Evolutionary conservation across 2,113 vertebrate genomes (phyloP).

Genomic region (Engystomops pustulosus): DNA sequence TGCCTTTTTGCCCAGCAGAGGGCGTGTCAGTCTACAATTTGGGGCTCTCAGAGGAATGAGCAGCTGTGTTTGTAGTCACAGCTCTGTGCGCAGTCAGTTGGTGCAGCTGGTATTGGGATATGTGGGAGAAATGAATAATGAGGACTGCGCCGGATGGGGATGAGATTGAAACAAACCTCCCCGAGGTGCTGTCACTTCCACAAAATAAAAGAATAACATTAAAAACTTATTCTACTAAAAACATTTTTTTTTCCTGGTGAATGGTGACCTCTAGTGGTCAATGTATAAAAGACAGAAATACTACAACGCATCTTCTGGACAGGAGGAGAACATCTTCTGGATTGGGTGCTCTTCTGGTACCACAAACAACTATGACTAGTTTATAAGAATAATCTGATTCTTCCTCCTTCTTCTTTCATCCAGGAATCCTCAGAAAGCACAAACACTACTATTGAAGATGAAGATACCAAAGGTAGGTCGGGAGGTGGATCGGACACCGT

Average conservation of each 20-base stretch:
- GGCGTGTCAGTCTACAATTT: conserved; percentile 13
- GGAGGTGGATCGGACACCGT: neutral
- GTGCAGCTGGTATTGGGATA: conserved; percentile 50
- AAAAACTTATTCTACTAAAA: conserved; percentile 1
- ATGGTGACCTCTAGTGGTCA: conserved; percentile 36
- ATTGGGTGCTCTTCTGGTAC: conserved; percentile 30
- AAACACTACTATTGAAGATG: conserved; percentile 97
- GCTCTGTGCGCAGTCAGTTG: conserved; percentile 54
- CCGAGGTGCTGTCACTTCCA: neutral
- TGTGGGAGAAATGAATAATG: conserved; percentile 22
- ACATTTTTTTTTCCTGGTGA: conserved; percentile 25
- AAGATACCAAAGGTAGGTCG: conserved; percentile 92
- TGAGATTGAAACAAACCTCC: neutral
- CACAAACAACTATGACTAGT: neutral
- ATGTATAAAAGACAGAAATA: conserved; percentile 24
- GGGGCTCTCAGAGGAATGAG: conserved; percentile 54
- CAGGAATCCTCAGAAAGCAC: conserved; percentile 98
- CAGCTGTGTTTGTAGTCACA: conserved; percentile 53
- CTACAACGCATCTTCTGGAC: neutral
- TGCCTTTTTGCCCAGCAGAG: conserved; percentile 44
- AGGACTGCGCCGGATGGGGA: conserved; percentile 35
- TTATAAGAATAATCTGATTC: conserved; percentile 26
- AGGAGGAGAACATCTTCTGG: conserved; percentile 7
- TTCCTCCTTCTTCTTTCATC: conserved; percentile 64
- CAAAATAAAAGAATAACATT: neutral